These are phyloP conservation scores for Embiotoca jacksoni DNA, from an alignment of 2,113 vertebrate genomes.

Conservation along the genomic window DNA sequence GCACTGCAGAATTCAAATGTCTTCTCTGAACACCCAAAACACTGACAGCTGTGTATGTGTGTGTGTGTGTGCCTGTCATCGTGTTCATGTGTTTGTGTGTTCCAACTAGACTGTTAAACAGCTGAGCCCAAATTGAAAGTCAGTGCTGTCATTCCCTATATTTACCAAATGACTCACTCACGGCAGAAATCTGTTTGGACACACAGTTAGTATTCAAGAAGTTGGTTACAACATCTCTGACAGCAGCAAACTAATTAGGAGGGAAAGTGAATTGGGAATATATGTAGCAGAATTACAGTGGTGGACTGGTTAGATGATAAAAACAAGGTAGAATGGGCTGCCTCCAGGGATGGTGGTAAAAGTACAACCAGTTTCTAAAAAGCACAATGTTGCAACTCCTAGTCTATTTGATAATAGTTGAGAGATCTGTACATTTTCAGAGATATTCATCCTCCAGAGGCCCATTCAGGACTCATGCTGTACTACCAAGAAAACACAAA, in stretches of 20 bases:
- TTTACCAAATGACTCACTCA: slow-evolving; percentile 76
- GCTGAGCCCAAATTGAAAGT: slow-evolving; percentile 81
- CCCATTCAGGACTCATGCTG: slow-evolving; percentile 44
- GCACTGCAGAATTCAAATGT: slow-evolving; percentile 63
- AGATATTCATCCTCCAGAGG: slow-evolving; percentile 40
- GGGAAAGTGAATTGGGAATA: slow-evolving; percentile 42
- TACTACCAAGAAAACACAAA: slow-evolving; percentile 63
- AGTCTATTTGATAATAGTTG: slow-evolving; percentile 34
- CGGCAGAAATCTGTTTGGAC: slow-evolving; percentile 75
- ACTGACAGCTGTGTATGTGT: slow-evolving; percentile 62
- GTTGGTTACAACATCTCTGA: slow-evolving; percentile 66
- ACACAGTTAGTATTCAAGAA: slow-evolving; percentile 68
- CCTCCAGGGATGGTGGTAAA: slow-evolving; percentile 21
- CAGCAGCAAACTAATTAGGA: slow-evolving; percentile 65
- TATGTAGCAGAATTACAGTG: slow-evolving; percentile 15
- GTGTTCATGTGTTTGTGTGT: slow-evolving; percentile 56
- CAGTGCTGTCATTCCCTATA: slow-evolving; percentile 73
- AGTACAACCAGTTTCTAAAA: slow-evolving; percentile 30
- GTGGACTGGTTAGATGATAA: not conserved
- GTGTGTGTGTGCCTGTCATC: slow-evolving; percentile 49
- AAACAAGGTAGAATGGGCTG: slow-evolving; percentile 3
- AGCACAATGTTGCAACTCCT: slow-evolving; percentile 16
- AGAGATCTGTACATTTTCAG: slow-evolving; percentile 51
- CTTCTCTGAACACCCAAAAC: slow-evolving; percentile 46
- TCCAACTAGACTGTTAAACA: slow-evolving; percentile 77